Conservation (phyloP, 2,797 vertebrate genomes). For the Rhadinocentrus ornatus region DNA sequence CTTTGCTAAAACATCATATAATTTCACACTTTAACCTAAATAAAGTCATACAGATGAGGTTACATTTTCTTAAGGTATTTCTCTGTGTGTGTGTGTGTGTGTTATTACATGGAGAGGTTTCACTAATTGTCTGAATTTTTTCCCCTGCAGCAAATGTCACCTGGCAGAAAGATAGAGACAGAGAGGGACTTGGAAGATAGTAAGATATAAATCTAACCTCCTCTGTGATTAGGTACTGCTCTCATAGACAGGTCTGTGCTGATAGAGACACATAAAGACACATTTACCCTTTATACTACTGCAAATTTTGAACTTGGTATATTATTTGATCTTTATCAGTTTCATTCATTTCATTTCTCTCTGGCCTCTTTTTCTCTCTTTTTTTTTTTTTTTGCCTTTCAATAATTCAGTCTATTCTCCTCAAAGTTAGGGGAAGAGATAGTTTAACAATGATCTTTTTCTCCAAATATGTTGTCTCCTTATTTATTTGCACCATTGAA, state of each 20-base stretch:
- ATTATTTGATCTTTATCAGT: slow-evolving; percentile 69
- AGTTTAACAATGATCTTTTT: slow-evolving; percentile 38
- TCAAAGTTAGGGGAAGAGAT: slow-evolving; percentile 35
- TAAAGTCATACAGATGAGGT: neutral
- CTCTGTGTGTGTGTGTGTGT: slow-evolving; percentile 8
- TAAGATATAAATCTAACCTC: slow-evolving; percentile 76
- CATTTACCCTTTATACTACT: slow-evolving; percentile 18
- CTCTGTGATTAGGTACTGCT: slow-evolving; percentile 69
- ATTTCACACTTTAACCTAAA: slow-evolving; percentile 35
- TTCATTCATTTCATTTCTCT: slow-evolving; percentile 45
- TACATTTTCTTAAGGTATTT: slow-evolving; percentile 2
- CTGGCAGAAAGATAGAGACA: slow-evolving; percentile 42
- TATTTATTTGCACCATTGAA: slow-evolving; percentile 26
- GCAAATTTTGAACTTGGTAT: slow-evolving; percentile 55
- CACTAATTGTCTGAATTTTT: slow-evolving; percentile 39
- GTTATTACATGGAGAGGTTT: slow-evolving; percentile 32
- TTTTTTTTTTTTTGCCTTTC: slow-evolving; percentile 27
- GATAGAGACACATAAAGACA: slow-evolving; percentile 60
- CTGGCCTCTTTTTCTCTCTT: neutral
- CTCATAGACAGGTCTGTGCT: slow-evolving; percentile 62
- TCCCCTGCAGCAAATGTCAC: slow-evolving; percentile 32
- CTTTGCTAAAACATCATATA: slow-evolving; percentile 41
- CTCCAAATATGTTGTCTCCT: neutral
- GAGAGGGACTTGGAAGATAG: slow-evolving; percentile 33
- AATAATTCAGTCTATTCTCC: slow-evolving; percentile 16